phyloP scores from a whole-genome alignment of 1,140 invertebrate genomes.

The Littorina saxatilis region DNA sequence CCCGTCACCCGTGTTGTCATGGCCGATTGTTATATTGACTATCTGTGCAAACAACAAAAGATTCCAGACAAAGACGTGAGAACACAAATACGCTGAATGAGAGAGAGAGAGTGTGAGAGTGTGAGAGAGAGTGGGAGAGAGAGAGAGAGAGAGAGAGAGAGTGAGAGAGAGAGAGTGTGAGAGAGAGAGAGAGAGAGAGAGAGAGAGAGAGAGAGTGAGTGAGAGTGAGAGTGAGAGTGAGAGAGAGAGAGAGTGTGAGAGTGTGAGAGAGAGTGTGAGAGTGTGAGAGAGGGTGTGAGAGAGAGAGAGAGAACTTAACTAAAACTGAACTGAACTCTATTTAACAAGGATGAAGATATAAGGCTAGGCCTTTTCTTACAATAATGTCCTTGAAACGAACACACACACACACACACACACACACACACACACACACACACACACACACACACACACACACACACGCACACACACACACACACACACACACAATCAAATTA shows the following conservation, averaged over 20 bases:
- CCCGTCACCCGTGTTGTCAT: too few species aligned
- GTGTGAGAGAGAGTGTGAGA: conserved; percentile 38
- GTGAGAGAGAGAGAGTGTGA: conserved; percentile 47
- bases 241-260: conserved; percentile 52
- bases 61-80: background rate
- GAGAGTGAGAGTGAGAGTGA: conserved; percentile 59
- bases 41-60: conserved; percentile 36
- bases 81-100: conserved; percentile 7
- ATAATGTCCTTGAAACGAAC: background rate
- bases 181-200: conserved; percentile 51
- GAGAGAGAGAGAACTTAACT: too few species aligned
- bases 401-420: conserved; percentile 24
- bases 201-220: conserved; percentile 63
- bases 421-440: background rate
- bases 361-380: too few species aligned
- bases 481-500: conserved; percentile 13
- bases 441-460: too few species aligned
- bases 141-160: conserved; percentile 42
- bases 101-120: conserved; percentile 37
- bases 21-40: too few species aligned
- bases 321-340: too few species aligned
- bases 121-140: conserved; percentile 42
- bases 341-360: too few species aligned
- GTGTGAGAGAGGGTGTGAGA: too few species aligned
- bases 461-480: too few species aligned